Conservation (phyloP, 2,888 invertebrate species). For the Lycocerus yunnanus region DNA sequence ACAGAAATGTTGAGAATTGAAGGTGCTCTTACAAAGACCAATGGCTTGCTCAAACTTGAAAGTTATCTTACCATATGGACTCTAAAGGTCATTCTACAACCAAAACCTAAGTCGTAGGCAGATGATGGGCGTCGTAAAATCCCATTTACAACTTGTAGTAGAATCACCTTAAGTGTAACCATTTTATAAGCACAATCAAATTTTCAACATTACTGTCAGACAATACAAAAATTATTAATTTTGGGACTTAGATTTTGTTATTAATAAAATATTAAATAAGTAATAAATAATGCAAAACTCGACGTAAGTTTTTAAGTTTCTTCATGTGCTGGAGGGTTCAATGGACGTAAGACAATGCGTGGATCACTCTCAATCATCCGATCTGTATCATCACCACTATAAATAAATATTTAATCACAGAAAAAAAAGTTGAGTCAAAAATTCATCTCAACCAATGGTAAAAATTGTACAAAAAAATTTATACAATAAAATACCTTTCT, state of each 20-base stretch:
- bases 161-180: neutral
- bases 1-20: neutral
- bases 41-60: too few relatives aligned
- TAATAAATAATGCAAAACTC: neutral
- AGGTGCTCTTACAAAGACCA: neutral
- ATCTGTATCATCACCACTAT: slow-evolving; percentile 69
- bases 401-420: slow-evolving; percentile 22
- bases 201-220: neutral
- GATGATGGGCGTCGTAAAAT: neutral
- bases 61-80: neutral
- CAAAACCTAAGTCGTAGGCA: neutral
- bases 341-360: slow-evolving; percentile 65
- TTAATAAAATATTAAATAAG: neutral
- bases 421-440: neutral
- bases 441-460: neutral
- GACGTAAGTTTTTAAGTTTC: slow-evolving; percentile 54
- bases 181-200: neutral
- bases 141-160: neutral
- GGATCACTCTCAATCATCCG: slow-evolving; percentile 77
- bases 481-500: slow-evolving; percentile 62
- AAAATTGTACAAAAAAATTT: neutral
- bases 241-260: neutral
- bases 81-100: neutral
- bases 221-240: neutral
- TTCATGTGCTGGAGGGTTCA: slow-evolving; percentile 62